A percentile compares a stretch with the other conserved stretches of the same genome.
Evolutionary conservation across 2,113 vertebrate genomes (phyloP).

Genomic region (Odontophorus gujanensis): DNA sequence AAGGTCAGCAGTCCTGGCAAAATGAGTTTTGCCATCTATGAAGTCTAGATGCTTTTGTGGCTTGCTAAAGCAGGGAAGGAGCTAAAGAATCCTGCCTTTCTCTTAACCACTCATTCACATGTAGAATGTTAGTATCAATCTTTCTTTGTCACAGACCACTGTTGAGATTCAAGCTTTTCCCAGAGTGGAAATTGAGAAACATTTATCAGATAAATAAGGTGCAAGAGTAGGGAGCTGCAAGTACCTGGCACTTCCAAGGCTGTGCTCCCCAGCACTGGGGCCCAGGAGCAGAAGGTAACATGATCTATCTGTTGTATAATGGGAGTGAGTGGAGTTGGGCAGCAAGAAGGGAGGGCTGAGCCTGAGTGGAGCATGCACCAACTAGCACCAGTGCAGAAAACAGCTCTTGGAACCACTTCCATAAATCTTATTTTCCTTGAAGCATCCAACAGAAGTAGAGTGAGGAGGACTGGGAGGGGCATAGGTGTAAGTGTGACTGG

Average conservation of each 20-base stretch:
- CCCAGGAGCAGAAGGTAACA: slow-evolving; percentile 18
- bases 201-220: not conserved
- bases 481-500: not conserved
- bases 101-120: accelerated
- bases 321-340: slow-evolving; percentile 32
- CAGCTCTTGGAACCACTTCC: slow-evolving; percentile 63
- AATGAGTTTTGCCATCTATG: not conserved
- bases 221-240: not conserved
- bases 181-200: not conserved
- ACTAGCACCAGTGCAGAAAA: slow-evolving; percentile 59
- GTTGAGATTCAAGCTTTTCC: not conserved
- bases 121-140: not conserved
- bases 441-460: slow-evolving; percentile 16
- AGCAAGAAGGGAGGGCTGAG: slow-evolving; percentile 27
- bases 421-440: slow-evolving; percentile 70
- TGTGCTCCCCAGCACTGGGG: not conserved
- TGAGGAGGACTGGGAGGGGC: not conserved
- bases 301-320: slow-evolving; percentile 40
- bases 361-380: slow-evolving; percentile 54
- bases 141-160: accelerated
- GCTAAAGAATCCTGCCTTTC: not conserved
- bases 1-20: not conserved
- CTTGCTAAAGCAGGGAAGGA: not conserved
- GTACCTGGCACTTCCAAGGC: slow-evolving; percentile 48
- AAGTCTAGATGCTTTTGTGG: not conserved